A percentile compares a stretch with the other conserved stretches of the same genome.
Conservation (phyloP, 2,888 invertebrate genomes). For the Acrobasis repandana region DNA sequence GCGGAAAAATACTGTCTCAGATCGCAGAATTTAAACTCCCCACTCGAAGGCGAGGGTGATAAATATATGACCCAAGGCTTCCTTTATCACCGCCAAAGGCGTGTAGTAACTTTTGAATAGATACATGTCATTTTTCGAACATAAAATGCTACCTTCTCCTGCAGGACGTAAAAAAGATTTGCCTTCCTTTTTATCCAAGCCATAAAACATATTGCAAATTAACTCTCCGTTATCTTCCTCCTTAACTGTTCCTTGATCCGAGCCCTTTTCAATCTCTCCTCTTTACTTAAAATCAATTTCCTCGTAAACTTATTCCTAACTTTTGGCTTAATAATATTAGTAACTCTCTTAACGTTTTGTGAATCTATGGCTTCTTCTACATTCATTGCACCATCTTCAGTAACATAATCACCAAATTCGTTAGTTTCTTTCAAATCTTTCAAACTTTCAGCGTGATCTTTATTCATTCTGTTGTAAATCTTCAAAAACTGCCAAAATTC, state of each 20-base stretch:
- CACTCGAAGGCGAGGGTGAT: no score
- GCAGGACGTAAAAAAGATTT: background rate
- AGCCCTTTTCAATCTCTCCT: conserved; percentile 44
- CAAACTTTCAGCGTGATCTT: conserved; percentile 61
- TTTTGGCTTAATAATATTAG: conserved; percentile 24
- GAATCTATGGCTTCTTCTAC: background rate
- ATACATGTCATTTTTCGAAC: no score
- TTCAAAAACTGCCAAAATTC: conserved; percentile 75
- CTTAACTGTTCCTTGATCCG: conserved; percentile 41
- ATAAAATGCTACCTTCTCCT: no score
- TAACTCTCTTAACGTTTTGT: background rate
- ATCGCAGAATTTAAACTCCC: no score
- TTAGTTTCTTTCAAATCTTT: conserved; percentile 52
- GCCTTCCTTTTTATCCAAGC: background rate
- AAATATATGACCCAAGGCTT: no score
- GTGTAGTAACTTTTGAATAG: no score
- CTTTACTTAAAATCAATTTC: conserved; percentile 46
- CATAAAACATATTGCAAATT: background rate
- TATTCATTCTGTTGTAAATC: conserved; percentile 64
- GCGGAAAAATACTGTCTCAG: no score
- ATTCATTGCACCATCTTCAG: background rate
- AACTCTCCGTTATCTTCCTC: conserved; percentile 25
- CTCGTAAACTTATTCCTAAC: conserved; percentile 32
- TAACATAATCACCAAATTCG: conserved; percentile 48
- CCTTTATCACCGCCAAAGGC: no score